Evolutionary conservation across 1,140 invertebrate genomes (phyloP).

Genomic region (Solen grandis): DNA sequence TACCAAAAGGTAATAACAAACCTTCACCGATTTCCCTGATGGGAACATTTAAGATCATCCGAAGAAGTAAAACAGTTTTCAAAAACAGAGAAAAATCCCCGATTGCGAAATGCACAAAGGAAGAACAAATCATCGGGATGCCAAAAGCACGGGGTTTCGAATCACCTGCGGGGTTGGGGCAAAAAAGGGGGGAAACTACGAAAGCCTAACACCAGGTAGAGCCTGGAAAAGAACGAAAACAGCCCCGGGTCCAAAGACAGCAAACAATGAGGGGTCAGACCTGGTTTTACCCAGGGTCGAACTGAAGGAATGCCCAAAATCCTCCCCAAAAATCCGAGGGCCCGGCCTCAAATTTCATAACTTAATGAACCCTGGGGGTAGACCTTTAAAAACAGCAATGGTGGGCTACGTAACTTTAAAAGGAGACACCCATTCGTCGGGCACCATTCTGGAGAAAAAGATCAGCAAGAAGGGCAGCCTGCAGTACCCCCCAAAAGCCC

Average conservation of each 20-base stretch:
- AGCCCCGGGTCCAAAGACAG: not conserved
- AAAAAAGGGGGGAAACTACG: not conserved
- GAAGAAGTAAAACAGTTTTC: too few relatives aligned
- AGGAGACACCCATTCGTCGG: not conserved
- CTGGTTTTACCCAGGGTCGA: not conserved
- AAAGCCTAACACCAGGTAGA: not conserved
- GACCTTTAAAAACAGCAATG: not conserved
- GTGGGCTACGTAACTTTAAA: not conserved
- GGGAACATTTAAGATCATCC: too few relatives aligned
- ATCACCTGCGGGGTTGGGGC: not conserved
- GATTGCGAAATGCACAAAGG: too few relatives aligned
- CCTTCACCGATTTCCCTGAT: too few relatives aligned
- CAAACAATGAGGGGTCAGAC: not conserved
- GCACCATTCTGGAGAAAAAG: constrained; percentile 10
- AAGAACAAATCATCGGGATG: not conserved
- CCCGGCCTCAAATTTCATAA: not conserved
- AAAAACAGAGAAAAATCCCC: too few relatives aligned
- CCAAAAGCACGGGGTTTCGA: not conserved
- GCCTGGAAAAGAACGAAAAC: not conserved
- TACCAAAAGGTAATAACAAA: too few relatives aligned
- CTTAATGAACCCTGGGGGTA: not conserved
- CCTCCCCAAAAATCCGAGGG: too few relatives aligned
- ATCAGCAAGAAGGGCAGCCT: not conserved
- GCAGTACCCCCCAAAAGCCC: not conserved
- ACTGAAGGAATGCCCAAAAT: not conserved